These are phyloP conservation scores for Patella caerulea DNA, from an alignment of 2,888 invertebrate genomes.

Conservation along the genomic window DNA sequence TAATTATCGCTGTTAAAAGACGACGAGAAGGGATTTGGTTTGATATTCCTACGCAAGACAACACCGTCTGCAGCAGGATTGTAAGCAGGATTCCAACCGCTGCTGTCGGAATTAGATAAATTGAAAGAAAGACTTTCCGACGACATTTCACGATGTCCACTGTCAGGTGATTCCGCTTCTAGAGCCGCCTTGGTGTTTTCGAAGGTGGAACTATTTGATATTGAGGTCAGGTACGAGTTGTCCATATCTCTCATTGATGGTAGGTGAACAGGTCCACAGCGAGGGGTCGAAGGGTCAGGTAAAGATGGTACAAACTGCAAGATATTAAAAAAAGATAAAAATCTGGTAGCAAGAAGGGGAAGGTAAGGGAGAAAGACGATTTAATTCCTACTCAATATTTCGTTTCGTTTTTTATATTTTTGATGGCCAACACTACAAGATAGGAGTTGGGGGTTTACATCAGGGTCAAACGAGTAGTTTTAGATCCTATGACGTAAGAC, in stretches of 20 bases:
- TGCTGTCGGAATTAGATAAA: slow-evolving; percentile 43
- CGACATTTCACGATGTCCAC: slow-evolving; percentile 70
- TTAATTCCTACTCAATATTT: too few species aligned
- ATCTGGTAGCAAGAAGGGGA: too few species aligned
- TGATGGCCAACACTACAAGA: too few species aligned
- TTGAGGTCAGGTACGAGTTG: slow-evolving; percentile 37
- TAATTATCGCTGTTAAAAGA: slow-evolving; percentile 37
- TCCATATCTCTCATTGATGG: slow-evolving; percentile 49
- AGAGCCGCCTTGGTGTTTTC: slow-evolving; percentile 56
- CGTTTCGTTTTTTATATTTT: too few species aligned
- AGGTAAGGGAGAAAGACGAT: too few species aligned
- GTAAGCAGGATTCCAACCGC: slow-evolving; percentile 48
- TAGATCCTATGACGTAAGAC: too few species aligned
- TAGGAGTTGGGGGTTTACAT: too few species aligned
- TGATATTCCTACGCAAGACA: slow-evolving; percentile 8
- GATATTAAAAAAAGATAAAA: not conserved
- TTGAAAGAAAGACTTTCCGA: slow-evolving; percentile 59
- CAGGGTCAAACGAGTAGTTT: too few species aligned
- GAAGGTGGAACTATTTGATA: slow-evolving; percentile 44
- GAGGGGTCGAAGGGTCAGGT: slow-evolving; percentile 65
- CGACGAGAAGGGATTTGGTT: slow-evolving; percentile 19
- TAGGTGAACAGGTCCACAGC: slow-evolving; percentile 59
- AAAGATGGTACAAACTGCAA: slow-evolving; percentile 54
- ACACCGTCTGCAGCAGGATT: not conserved
- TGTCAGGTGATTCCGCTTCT: slow-evolving; percentile 69